These are phyloP conservation scores for Fundulus diaphanus DNA, from an alignment of 2,797 vertebrate species.

Conservation along the genomic window DNA sequence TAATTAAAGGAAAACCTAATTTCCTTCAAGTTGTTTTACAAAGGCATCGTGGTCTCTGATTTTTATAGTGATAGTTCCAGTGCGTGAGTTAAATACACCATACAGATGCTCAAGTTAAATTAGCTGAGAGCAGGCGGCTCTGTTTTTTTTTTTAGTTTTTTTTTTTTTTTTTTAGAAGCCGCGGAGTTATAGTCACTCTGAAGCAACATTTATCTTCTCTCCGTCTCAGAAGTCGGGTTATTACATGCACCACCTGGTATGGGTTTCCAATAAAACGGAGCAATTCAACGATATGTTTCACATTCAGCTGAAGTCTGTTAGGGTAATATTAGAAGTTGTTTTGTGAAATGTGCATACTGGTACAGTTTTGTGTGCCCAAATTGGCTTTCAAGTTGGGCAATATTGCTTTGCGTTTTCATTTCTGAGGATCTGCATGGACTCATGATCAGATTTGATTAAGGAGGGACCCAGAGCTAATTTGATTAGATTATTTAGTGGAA, in stretches of 20 bases:
- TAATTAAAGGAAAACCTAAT: constrained; percentile 77
- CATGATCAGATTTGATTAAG: constrained; percentile 78
- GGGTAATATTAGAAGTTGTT: constrained; percentile 55
- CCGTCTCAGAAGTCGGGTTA: constrained; percentile 32
- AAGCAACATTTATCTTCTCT: constrained; percentile 44
- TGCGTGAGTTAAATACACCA: constrained; percentile 68
- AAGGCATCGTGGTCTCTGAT: constrained; percentile 54
- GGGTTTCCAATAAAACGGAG: constrained; percentile 22
- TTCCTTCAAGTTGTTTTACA: constrained; percentile 60
- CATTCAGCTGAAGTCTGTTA: constrained; percentile 38
- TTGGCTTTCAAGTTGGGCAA: constrained; percentile 61
- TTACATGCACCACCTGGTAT: constrained; percentile 61
- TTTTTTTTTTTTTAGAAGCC: constrained; percentile 59
- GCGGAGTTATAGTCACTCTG: constrained; percentile 31
- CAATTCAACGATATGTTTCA: constrained; percentile 13
- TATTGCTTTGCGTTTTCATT: constrained; percentile 72
- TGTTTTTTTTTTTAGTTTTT: no score
- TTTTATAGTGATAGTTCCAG: constrained; percentile 67
- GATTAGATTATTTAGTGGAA: constrained; percentile 79
- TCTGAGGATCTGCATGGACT: constrained; percentile 72
- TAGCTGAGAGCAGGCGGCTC: constrained; percentile 50
- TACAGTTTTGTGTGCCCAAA: constrained; percentile 58
- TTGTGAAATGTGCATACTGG: constrained; percentile 43
- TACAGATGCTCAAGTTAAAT: constrained; percentile 74
- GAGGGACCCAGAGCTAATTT: constrained; percentile 80